phyloP scores from a whole-genome alignment of 1,140 invertebrate genomes.

The Papilio dardanus region DNA sequence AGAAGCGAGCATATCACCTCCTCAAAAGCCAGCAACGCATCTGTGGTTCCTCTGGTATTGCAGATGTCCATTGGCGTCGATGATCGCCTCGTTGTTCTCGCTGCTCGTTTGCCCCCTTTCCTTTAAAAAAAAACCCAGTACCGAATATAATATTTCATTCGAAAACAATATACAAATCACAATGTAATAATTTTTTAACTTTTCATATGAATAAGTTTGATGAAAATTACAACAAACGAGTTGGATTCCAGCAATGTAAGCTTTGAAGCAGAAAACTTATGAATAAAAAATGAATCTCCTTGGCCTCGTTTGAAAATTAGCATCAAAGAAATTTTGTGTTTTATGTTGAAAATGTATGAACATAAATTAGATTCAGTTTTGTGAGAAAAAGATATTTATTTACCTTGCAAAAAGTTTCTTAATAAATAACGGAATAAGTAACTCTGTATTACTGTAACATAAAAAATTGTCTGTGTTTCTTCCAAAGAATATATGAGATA shows the following conservation, averaged over 20 bases:
- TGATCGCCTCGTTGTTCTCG: too few species aligned
- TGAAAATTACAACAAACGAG: constrained; percentile 31
- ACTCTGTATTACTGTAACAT: neutral
- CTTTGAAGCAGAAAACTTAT: constrained; percentile 34
- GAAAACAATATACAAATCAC: neutral
- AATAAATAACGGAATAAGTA: neutral
- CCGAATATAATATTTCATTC: too few species aligned
- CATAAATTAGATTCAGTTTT: constrained; percentile 26
- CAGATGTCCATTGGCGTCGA: too few species aligned
- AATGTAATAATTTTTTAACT: constrained; percentile 12
- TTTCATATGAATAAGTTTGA: constrained; percentile 29
- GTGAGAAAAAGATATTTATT: neutral
- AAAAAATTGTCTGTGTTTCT: too few species aligned
- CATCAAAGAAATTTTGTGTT: constrained; percentile 31
- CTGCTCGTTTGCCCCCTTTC: too few species aligned
- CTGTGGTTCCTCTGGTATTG: too few species aligned
- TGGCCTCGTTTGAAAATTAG: constrained; percentile 28
- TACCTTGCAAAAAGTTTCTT: neutral
- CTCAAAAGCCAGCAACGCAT: too few species aligned
- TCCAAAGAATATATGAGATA: too few species aligned
- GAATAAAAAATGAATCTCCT: constrained; percentile 35
- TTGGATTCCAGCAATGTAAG: constrained; percentile 26
- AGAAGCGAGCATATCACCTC: too few species aligned
- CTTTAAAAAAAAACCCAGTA: too few species aligned
- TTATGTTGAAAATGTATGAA: neutral